These are phyloP conservation scores for Naja naja DNA, from an alignment of 2,113 vertebrate genomes.

Conservation along the genomic window DNA sequence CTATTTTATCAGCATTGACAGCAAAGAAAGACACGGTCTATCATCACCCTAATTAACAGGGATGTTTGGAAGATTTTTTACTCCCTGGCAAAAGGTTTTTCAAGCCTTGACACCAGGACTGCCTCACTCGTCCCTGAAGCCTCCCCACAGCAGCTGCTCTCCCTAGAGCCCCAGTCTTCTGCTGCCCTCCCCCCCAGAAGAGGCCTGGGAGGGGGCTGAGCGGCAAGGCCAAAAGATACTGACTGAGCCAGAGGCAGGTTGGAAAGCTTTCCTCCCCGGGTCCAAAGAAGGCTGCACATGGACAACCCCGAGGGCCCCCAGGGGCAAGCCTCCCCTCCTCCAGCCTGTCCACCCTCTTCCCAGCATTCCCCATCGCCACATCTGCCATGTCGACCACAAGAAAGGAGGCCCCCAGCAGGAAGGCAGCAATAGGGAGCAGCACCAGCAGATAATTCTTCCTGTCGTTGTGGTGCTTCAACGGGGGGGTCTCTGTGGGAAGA, in stretches of 20 bases:
- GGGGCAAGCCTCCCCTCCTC: background rate
- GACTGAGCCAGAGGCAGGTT: background rate
- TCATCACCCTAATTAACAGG: too few species aligned
- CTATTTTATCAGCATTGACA: too few species aligned
- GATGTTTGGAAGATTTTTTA: too few species aligned
- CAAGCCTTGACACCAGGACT: too few species aligned
- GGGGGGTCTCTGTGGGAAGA: background rate
- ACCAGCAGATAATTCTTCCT: background rate
- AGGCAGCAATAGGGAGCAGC: background rate
- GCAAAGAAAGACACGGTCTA: too few species aligned
- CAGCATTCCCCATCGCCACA: background rate
- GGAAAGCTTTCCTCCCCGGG: background rate
- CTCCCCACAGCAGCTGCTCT: background rate
- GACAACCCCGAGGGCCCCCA: background rate
- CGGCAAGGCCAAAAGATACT: background rate
- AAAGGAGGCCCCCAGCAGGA: background rate
- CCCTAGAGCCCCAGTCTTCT: background rate
- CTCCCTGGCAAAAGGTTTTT: too few species aligned
- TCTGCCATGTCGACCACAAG: background rate
- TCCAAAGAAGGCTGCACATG: background rate
- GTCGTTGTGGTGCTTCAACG: fast-evolving
- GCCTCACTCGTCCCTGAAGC: background rate
- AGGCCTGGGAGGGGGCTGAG: background rate
- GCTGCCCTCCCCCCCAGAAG: background rate
- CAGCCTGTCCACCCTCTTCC: background rate